A percentile compares a stretch with the other conserved stretches of the same genome.
phyloP scores from a whole-genome alignment of 2,797 vertebrate genomes.

The Echeneis naucrates region DNA sequence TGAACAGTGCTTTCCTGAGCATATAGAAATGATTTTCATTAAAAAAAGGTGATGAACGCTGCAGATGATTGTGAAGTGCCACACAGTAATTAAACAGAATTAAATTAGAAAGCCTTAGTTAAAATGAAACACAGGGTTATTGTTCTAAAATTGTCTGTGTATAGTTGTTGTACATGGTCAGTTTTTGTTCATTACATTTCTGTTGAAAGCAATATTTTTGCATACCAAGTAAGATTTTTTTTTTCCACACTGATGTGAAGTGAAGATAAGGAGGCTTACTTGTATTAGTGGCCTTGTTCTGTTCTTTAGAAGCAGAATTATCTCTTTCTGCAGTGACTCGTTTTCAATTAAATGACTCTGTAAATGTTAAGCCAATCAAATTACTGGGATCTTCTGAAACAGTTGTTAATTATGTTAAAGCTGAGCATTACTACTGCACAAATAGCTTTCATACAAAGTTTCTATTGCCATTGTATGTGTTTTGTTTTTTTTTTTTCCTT shows the following conservation, averaged over 20 bases:
- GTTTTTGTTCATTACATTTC: constrained; percentile 6
- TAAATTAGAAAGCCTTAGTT: constrained; percentile 17
- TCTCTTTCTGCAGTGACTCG: neutral
- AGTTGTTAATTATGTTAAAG: constrained; percentile 9
- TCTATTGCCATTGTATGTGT: neutral
- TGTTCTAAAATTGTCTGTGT: constrained; percentile 3
- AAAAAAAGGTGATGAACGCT: constrained; percentile 33
- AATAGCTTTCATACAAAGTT: neutral
- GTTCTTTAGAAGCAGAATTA: constrained; percentile 4
- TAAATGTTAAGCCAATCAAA: constrained; percentile 26
- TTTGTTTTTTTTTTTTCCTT: neutral
- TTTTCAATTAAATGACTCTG: constrained; percentile 19
- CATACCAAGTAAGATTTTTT: constrained; percentile 24
- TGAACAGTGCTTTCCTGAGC: constrained; percentile 19
- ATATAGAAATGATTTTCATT: constrained; percentile 35
- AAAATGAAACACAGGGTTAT: constrained; percentile 30
- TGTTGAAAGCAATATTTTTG: constrained; percentile 29
- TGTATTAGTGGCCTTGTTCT: constrained; percentile 4
- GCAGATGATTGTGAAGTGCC: constrained; percentile 27
- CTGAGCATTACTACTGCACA: constrained; percentile 1
- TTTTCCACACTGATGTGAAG: too few relatives aligned
- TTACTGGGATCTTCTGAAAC: neutral
- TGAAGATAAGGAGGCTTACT: constrained; percentile 1
- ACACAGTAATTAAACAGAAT: constrained; percentile 13
- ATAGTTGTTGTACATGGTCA: neutral